Conservation (phyloP, 2,797 vertebrate genomes). For the Danio albolineatus region DNA sequence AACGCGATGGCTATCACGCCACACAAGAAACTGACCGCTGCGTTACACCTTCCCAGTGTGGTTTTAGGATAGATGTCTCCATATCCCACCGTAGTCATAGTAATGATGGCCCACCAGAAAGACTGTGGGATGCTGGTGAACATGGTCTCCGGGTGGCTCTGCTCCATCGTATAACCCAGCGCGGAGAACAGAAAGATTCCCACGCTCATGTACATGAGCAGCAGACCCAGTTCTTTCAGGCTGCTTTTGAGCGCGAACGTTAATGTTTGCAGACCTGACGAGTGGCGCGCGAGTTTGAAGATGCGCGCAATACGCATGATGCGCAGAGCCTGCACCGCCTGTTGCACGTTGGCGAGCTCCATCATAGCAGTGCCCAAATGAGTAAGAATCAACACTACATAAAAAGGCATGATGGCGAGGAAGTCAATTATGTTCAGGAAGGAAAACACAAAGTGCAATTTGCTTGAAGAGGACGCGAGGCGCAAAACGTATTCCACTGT, state of each 20-base stretch:
- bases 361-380: conserved; percentile 90
- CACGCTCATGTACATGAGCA: conserved; percentile 97
- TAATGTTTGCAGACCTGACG: conserved; percentile 93
- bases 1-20: conserved; percentile 97
- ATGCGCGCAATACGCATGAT: conserved; percentile 97
- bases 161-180: conserved; percentile 96
- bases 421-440: conserved; percentile 98
- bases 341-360: conserved; percentile 95
- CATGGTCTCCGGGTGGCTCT: conserved; percentile 93
- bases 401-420: conserved; percentile 96
- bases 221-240: conserved; percentile 93
- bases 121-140: conserved; percentile 99
- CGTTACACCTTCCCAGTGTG: conserved; percentile 93
- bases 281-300: conserved; percentile 96
- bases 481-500: conserved; percentile 92
- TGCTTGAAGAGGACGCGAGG: conserved; percentile 89
- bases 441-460: conserved; percentile 86
- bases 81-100: conserved; percentile 98
- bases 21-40: conserved; percentile 96
- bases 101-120: conserved; percentile 99
- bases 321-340: conserved; percentile 94
- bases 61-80: conserved; percentile 98
- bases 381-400: conserved; percentile 89
- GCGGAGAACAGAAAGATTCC: conserved; percentile 98
- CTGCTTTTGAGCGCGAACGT: conserved; percentile 95